Conservation (phyloP, 2,113 vertebrate species). For the Pollachius pollachius region DNA sequence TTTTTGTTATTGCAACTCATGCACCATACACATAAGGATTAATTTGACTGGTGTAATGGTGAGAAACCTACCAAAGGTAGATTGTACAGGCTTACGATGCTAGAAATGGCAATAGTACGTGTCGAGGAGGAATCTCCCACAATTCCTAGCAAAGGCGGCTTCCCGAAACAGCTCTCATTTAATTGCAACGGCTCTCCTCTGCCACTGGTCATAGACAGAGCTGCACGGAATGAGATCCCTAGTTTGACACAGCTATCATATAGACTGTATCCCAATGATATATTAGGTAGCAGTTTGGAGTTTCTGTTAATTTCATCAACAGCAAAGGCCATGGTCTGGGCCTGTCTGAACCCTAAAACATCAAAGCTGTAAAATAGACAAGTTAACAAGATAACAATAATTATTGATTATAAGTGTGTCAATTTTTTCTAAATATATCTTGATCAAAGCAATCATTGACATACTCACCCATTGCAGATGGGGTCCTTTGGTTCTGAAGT, state of each 20-base stretch:
- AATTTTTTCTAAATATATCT: background rate
- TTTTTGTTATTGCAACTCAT: background rate
- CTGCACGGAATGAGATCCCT: conserved; percentile 52
- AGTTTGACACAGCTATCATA: conserved; percentile 63
- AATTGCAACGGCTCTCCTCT: conserved; percentile 31
- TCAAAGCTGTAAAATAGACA: conserved; percentile 41
- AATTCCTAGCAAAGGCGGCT: conserved; percentile 57
- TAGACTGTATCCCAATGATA: conserved; percentile 60
- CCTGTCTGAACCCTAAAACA: conserved; percentile 50
- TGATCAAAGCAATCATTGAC: background rate
- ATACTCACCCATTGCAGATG: background rate
- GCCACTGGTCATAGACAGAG: conserved; percentile 49
- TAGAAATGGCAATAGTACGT: conserved; percentile 61
- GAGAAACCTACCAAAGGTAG: conserved; percentile 58
- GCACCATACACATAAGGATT: background rate
- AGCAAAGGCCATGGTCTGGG: conserved; percentile 64
- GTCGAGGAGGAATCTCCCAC: conserved; percentile 63
- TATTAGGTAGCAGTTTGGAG: conserved; percentile 50
- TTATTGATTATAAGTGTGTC: background rate
- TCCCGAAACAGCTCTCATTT: conserved; percentile 39
- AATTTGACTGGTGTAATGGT: background rate
- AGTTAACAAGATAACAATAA: background rate
- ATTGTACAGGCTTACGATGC: conserved; percentile 55
- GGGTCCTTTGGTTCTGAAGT: background rate
- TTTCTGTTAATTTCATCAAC: conserved; percentile 65